Evolutionary conservation across 2,113 vertebrate species (phyloP).

Genomic region (Machaerirhynchus nigripectus): DNA sequence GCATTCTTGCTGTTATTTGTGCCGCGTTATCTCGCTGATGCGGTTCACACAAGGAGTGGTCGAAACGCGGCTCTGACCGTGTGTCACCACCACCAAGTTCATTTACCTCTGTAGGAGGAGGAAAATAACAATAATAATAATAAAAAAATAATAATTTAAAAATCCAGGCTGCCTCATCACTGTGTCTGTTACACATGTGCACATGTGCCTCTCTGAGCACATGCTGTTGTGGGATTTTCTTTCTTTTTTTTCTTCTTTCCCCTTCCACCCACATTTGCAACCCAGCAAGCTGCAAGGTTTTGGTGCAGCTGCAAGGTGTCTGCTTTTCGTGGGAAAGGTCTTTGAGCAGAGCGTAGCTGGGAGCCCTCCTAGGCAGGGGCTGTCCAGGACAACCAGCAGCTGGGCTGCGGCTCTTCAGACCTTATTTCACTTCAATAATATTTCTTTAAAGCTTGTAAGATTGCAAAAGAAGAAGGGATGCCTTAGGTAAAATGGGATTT

Average conservation of each 20-base stretch:
- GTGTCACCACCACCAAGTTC: neutral
- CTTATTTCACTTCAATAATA: neutral
- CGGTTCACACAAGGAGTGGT: constrained; percentile 40
- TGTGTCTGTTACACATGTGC: neutral
- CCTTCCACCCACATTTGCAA: neutral
- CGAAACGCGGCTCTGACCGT: neutral
- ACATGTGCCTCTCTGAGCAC: neutral
- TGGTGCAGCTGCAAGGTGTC: neutral
- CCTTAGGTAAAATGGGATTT: neutral
- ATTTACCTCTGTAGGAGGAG: neutral
- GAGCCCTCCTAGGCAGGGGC: neutral
- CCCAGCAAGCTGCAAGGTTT: neutral
- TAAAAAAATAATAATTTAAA: neutral
- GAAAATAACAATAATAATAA: neutral
- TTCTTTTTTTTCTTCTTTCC: neutral
- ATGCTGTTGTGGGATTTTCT: neutral
- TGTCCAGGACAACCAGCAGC: neutral
- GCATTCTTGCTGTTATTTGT: constrained; percentile 2
- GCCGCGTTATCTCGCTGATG: neutral
- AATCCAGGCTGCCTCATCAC: neutral
- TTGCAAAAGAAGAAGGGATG: neutral
- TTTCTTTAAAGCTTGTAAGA: neutral
- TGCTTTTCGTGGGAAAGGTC: neutral
- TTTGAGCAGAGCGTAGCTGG: rapidly evolving
- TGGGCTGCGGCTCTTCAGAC: neutral